Percentiles rank a stretch among this genome's conserved stretches.
phyloP scores from a whole-genome alignment of 2,113 vertebrate species.

The Hemicordylus capensis region DNA sequence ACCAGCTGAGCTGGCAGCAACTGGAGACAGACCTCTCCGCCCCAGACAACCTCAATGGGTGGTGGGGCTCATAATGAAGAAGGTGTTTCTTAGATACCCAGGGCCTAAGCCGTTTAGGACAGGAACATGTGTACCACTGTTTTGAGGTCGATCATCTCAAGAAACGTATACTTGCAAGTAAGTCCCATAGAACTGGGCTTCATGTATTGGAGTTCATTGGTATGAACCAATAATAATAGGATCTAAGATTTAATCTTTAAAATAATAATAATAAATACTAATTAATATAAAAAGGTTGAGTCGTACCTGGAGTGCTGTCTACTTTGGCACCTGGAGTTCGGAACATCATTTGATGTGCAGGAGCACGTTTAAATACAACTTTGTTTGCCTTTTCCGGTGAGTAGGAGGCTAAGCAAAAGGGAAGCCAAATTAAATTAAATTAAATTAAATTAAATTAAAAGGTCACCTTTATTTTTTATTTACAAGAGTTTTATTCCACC shows the following conservation, averaged over 20 bases:
- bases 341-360: constrained; percentile 63
- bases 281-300: neutral
- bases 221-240: too few relatives aligned
- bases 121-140: too few relatives aligned
- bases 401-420: constrained; percentile 53
- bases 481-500: too few relatives aligned
- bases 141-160: too few relatives aligned
- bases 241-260: neutral
- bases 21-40: too few relatives aligned
- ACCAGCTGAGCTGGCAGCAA: too few relatives aligned
- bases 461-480: neutral
- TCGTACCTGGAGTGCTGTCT: constrained; percentile 67
- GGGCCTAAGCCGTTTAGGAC: too few relatives aligned
- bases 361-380: constrained; percentile 41
- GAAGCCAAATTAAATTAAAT: too few relatives aligned
- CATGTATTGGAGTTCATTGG: neutral
- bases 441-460: neutral
- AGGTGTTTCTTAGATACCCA: too few relatives aligned
- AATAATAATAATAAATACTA: neutral
- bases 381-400: constrained; percentile 63
- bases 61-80: too few relatives aligned
- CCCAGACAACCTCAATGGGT: too few relatives aligned
- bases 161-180: too few relatives aligned
- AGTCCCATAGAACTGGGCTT: neutral
- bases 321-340: constrained; percentile 51